Evolutionary conservation across 1,140 invertebrate genomes (phyloP).

Genomic region (Panagrolaimus sp.): DNA sequence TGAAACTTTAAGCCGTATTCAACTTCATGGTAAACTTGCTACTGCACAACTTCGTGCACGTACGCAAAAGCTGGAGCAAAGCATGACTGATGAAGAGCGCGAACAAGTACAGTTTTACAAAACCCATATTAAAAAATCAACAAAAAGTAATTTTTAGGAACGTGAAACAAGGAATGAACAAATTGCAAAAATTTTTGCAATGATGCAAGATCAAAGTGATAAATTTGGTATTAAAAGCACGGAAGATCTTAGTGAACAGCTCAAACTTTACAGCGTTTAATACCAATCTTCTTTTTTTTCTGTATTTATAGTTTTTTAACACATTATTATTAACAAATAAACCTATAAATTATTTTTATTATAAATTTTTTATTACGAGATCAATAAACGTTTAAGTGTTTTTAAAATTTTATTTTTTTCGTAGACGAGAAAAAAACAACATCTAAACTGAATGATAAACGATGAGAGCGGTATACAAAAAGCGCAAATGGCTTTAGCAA

Average conservation of each 20-base stretch:
- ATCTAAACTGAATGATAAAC: too few relatives aligned
- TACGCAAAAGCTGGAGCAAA: not conserved
- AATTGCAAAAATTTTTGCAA: slow-evolving; percentile 10
- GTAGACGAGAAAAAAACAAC: too few relatives aligned
- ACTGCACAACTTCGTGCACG: slow-evolving; percentile 7
- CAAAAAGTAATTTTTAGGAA: not conserved
- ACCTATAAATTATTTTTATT: too few relatives aligned
- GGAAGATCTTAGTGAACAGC: slow-evolving; percentile 8
- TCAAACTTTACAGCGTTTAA: slow-evolving; percentile 7
- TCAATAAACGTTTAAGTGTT: too few relatives aligned
- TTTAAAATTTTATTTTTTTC: too few relatives aligned
- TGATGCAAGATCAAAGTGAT: slow-evolving; percentile 6
- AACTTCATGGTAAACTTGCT: slow-evolving; percentile 4
- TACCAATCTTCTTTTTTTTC: not conserved
- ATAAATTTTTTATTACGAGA: too few relatives aligned
- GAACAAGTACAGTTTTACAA: too few relatives aligned
- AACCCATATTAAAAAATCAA: too few relatives aligned
- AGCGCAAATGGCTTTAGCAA: too few relatives aligned
- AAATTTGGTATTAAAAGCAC: not conserved
- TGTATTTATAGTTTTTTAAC: not conserved
- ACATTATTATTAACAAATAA: too few relatives aligned
- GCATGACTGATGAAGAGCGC: slow-evolving; percentile 1
- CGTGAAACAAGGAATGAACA: slow-evolving; percentile 2
- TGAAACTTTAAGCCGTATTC: not conserved
- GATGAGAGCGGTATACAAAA: too few relatives aligned